Conservation (phyloP, 2,113 vertebrate genomes). For the Ciconia stormi region DNA sequence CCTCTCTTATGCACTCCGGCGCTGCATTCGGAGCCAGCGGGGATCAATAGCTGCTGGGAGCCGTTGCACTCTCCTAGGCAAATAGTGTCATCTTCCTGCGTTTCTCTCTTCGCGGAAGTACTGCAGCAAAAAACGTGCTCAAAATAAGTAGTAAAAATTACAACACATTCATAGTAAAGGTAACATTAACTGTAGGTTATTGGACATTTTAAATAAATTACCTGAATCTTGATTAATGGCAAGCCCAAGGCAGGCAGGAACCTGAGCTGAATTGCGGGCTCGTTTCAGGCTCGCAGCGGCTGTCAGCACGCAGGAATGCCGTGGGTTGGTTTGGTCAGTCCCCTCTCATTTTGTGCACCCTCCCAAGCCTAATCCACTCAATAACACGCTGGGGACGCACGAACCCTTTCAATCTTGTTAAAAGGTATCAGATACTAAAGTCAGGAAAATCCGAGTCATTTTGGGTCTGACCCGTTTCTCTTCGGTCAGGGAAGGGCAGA, state of each 20-base stretch:
- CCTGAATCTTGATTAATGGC: slow-evolving; percentile 1
- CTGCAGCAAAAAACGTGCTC: not conserved
- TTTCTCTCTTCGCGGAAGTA: not conserved
- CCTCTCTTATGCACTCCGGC: not conserved
- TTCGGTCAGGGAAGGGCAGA: not conserved
- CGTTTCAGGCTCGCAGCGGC: not conserved
- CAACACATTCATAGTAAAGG: not conserved
- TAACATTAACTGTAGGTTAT: slow-evolving; percentile 23
- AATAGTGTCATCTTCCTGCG: not conserved
- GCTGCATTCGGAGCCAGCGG: not conserved
- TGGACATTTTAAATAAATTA: not conserved
- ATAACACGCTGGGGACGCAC: not conserved
- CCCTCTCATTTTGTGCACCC: not conserved
- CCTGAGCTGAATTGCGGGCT: not conserved
- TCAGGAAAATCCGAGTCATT: not conserved
- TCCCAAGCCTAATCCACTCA: not conserved
- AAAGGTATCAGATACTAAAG: not conserved
- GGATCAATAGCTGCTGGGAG: not conserved
- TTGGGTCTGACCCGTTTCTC: not conserved
- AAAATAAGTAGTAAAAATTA: not conserved
- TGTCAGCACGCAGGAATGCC: not conserved
- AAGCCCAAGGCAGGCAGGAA: not conserved
- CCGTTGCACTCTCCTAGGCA: not conserved
- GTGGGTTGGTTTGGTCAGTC: not conserved
- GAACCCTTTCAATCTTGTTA: not conserved